phyloP scores from a whole-genome alignment of 2,888 invertebrate genomes.

The Axea sp. region DNA sequence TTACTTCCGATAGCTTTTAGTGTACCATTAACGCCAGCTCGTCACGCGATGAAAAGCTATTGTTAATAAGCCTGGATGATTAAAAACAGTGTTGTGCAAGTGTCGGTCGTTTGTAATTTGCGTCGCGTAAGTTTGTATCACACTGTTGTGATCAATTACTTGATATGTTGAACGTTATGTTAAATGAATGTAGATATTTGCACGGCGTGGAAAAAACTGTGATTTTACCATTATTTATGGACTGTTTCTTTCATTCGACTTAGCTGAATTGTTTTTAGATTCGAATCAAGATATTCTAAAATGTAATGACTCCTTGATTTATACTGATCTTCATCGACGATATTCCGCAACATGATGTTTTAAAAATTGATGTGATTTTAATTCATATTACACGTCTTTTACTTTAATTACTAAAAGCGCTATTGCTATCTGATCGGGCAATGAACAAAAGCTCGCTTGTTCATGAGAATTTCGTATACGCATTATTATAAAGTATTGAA shows the following conservation, averaged over 20 bases:
- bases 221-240: slow-evolving; percentile 32
- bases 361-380: no score
- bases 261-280: slow-evolving; percentile 13
- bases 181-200: slow-evolving; percentile 36
- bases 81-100: slow-evolving; percentile 20
- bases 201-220: neutral
- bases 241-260: slow-evolving; percentile 14
- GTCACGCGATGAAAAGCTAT: slow-evolving; percentile 30
- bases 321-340: no score
- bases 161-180: slow-evolving; percentile 33
- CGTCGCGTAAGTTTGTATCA: slow-evolving; percentile 24
- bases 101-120: slow-evolving; percentile 9
- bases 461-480: no score
- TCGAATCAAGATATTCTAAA: neutral
- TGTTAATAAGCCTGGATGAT: slow-evolving; percentile 35
- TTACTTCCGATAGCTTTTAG: slow-evolving; percentile 9
- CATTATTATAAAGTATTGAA: no score
- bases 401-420: no score
- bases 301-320: no score
- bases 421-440: no score
- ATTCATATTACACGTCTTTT: no score
- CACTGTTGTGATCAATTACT: slow-evolving; percentile 36
- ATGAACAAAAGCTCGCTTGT: no score
- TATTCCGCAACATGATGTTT: no score
- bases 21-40: slow-evolving; percentile 8